Evolutionary conservation across 2,797 vertebrate species (phyloP).

Genomic region (Anas capensis): DNA sequence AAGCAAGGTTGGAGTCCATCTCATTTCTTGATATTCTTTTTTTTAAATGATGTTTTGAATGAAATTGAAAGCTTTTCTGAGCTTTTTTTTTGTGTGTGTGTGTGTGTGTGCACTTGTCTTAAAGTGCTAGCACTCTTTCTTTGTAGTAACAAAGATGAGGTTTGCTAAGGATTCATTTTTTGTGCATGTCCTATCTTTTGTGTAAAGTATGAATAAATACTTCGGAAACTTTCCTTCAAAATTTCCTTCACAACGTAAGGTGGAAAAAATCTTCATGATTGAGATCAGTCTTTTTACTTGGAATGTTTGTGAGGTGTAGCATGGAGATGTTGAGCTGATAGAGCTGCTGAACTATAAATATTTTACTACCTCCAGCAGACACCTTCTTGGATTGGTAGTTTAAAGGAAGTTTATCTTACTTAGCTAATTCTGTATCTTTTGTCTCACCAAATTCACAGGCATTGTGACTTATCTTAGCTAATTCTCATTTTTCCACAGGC

Average conservation of each 20-base stretch:
- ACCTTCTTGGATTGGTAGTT: conserved; percentile 32
- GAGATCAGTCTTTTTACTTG: conserved; percentile 36
- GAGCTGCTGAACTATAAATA: conserved; percentile 60
- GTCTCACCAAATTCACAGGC: conserved; percentile 47
- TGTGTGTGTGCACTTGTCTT: not conserved
- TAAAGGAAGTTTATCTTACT: conserved; percentile 59
- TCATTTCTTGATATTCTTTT: conserved; percentile 11
- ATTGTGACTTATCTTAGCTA: conserved; percentile 45
- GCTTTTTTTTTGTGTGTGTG: not conserved
- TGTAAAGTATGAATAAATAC: not conserved
- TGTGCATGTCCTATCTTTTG: not conserved
- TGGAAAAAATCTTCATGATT: not conserved
- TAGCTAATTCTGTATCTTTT: conserved; percentile 66
- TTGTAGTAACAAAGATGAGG: not conserved
- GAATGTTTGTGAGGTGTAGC: not conserved
- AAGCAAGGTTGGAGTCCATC: not conserved
- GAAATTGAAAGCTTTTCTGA: not conserved
- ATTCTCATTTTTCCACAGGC: conserved; percentile 14
- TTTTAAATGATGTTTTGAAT: not conserved
- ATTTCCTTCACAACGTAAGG: not conserved
- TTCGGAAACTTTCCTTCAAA: not conserved
- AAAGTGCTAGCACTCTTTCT: not conserved
- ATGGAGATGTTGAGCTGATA: conserved; percentile 23
- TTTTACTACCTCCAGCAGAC: not conserved
- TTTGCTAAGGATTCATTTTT: not conserved